Percentiles rank a stretch among this genome's conserved stretches.
These are phyloP conservation scores for Ischnura elegans DNA, from an alignment of 2,888 invertebrate genomes.

Conservation along the genomic window DNA sequence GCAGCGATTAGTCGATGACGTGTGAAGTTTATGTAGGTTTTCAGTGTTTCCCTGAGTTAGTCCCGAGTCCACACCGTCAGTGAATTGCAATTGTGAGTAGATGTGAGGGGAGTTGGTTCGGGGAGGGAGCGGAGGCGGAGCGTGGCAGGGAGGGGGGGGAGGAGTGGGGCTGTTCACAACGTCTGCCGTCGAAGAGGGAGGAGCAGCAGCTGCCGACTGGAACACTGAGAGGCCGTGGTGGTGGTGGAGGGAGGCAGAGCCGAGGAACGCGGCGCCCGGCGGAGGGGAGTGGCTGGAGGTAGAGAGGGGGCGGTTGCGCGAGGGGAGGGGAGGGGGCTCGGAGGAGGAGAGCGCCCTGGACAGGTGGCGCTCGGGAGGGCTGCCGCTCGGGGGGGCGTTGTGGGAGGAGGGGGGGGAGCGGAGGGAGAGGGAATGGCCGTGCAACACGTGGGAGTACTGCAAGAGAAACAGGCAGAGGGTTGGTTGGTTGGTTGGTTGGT, in stretches of 20 bases:
- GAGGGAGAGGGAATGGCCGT: slow-evolving; percentile 80
- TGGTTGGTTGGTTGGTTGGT: slow-evolving; percentile 69
- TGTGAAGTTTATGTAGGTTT: slow-evolving; percentile 72
- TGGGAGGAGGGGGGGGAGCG: slow-evolving; percentile 78
- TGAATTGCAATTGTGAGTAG: slow-evolving; percentile 75
- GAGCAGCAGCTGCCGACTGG: neutral
- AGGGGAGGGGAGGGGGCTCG: neutral
- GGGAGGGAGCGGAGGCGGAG: slow-evolving; percentile 74
- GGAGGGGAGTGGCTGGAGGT: neutral
- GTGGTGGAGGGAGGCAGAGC: neutral
- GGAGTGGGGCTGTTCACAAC: neutral
- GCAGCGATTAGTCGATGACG: slow-evolving; percentile 76
- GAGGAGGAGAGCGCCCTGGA: slow-evolving; percentile 76
- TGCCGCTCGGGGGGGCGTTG: slow-evolving; percentile 75
- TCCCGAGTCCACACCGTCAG: slow-evolving; percentile 73
- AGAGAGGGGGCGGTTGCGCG: neutral
- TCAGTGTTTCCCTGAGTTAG: slow-evolving; percentile 69
- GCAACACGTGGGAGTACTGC: slow-evolving; percentile 76
- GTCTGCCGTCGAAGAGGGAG: neutral
- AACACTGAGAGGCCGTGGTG: slow-evolving; percentile 71
- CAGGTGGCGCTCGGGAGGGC: slow-evolving; percentile 70
- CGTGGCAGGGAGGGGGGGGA: slow-evolving; percentile 51
- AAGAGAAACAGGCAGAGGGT: slow-evolving; percentile 68
- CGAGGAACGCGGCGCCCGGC: neutral
- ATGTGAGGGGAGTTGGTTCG: slow-evolving; percentile 76